phyloP scores from a whole-genome alignment of 2,888 invertebrate genomes.

The Bugulina stolonifera region DNA sequence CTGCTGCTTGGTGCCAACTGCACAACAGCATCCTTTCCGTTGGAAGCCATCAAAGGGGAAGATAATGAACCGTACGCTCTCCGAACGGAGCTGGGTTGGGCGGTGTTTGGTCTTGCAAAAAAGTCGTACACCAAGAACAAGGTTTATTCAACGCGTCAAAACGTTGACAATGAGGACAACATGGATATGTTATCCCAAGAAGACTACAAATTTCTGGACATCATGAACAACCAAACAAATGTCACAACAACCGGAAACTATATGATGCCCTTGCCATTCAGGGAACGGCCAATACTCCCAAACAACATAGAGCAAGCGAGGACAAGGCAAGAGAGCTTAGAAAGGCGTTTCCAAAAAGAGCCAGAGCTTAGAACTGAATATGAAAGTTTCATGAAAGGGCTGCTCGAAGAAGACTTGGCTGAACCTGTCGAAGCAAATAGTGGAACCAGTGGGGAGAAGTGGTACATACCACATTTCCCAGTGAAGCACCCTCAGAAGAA shows the following conservation, averaged over 20 bases:
- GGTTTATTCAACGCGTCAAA: neutral
- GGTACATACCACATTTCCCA: slow-evolving; percentile 11
- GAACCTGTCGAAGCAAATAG: neutral
- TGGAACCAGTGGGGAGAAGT: neutral
- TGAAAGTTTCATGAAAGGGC: slow-evolving; percentile 12
- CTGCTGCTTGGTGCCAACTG: slow-evolving; percentile 9
- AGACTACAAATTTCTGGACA: neutral
- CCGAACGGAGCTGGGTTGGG: slow-evolving; percentile 8
- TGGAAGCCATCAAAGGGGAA: slow-evolving; percentile 13
- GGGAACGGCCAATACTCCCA: neutral
- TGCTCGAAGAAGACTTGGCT: neutral
- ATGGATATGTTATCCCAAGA: neutral
- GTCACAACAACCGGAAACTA: neutral
- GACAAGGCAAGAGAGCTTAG: too few species aligned
- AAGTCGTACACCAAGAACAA: neutral
- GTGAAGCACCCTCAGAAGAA: too few species aligned
- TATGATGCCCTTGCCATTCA: slow-evolving; percentile 1
- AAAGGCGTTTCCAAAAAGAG: neutral
- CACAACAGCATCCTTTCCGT: neutral
- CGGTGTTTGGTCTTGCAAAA: neutral
- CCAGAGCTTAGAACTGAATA: neutral
- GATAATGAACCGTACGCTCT: slow-evolving; percentile 10
- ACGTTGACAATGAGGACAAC: neutral
- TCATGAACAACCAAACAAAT: slow-evolving; percentile 16
- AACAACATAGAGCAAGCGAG: neutral